Evolutionary conservation across 2,797 vertebrate genomes (phyloP), one percentile per base, ranked within the genome.

Genomic region (Luscinia luscinia): DNA sequence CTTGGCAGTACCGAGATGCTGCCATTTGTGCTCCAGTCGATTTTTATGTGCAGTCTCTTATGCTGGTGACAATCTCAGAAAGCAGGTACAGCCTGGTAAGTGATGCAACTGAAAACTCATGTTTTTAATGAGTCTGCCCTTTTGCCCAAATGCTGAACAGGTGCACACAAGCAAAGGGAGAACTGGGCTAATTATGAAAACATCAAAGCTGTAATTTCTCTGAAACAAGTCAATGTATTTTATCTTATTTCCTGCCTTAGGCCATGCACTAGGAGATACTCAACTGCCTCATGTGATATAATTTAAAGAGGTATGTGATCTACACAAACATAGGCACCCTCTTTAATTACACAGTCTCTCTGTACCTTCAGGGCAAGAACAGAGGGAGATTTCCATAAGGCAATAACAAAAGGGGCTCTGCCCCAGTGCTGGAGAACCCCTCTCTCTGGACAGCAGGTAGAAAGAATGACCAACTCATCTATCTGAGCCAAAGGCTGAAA

Each of bases 1-100:
- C 59, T 2, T 91, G 73, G 79, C 49, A 80, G 38, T 58, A 70
- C 55, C 7, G 74, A 86, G 63, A 74, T 69, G 73, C 40, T 93
- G 76, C 68, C 61, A 61, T 62, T 63, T 59, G 32, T 55, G 40
- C 68, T 93, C 26, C 38, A 46, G 75, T 8, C 73, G 59, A 73
- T 49, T 92, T 95, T 93, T 81, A 84, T 82, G 93, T 81, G 40
- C 63, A 91, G 48, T 46, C 67, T 82, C 69, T 76, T 52, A 75
- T 13, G 59, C 57, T 70, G 27, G 69, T 73, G 83, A 86, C 87
- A 81, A 54, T 76, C 74, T 84, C 58, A 24, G 62, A 84, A 79
- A 84, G 57, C 52, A 82, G 51, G 90, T 34, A 63, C 43, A 91
- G 55, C 45, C 79, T 3, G 1, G 24, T 55, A 91, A 90, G 66